phyloP scores from a whole-genome alignment of 2,888 invertebrate species.

The Abscondita cerata region DNA sequence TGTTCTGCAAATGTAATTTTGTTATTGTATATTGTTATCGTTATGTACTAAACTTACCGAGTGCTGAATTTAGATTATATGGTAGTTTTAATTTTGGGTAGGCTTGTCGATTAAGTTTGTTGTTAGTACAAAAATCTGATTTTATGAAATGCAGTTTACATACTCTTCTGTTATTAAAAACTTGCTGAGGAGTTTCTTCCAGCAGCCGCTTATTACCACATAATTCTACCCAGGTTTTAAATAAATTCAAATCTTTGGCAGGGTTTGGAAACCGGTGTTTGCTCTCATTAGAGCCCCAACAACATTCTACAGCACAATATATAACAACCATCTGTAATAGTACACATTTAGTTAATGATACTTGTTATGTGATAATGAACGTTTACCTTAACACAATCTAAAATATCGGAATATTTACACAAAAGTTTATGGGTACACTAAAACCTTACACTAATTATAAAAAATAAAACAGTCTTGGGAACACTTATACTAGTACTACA shows the following conservation, averaged over 20 bases:
- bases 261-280: slow-evolving; percentile 1
- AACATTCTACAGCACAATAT: neutral
- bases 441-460: no score
- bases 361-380: no score
- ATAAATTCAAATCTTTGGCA: neutral
- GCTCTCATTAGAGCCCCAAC: neutral
- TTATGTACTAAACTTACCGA: no score
- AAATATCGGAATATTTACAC: no score
- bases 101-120: neutral
- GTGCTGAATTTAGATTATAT: neutral
- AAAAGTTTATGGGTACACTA: no score
- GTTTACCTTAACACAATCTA: no score
- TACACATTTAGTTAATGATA: no score
- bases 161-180: neutral
- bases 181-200: neutral
- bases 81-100: neutral
- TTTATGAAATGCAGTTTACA: neutral
- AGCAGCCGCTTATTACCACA: neutral
- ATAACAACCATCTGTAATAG: neutral
- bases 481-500: no score
- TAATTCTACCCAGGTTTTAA: neutral
- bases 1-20: no score
- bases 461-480: no score
- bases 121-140: neutral
- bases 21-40: no score